Evolutionary conservation across 2,797 vertebrate species (phyloP).

Genomic region (Channallabes apus): DNA sequence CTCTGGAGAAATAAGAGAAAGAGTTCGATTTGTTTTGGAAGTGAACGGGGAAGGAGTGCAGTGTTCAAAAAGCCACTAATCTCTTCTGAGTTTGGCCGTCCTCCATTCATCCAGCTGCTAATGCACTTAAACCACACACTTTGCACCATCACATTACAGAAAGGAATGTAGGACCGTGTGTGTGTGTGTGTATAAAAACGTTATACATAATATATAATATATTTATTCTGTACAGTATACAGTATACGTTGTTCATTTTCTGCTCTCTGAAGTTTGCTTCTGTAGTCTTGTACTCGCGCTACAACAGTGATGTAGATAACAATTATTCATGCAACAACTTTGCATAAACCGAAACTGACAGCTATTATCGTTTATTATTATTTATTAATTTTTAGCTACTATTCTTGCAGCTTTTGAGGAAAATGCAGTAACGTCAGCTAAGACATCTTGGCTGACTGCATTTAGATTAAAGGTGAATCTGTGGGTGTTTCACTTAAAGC

Average conservation of each 20-base stretch:
- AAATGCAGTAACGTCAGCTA: background rate
- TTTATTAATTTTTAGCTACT: background rate
- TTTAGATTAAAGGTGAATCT: conserved; percentile 20
- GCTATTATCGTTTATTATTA: background rate
- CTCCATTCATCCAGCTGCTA: conserved; percentile 64
- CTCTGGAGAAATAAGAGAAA: conserved; percentile 17
- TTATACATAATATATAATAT: too few relatives aligned
- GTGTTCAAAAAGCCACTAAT: conserved; percentile 38
- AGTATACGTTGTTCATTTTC: background rate
- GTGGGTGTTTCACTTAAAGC: background rate
- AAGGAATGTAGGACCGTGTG: conserved; percentile 56
- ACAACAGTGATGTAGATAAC: background rate
- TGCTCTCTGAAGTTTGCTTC: background rate
- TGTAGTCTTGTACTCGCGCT: background rate
- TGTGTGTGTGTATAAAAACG: background rate
- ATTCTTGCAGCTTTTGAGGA: background rate
- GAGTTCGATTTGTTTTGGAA: conserved; percentile 49
- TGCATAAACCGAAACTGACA: background rate
- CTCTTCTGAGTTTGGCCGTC: conserved; percentile 45
- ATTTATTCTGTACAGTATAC: background rate
- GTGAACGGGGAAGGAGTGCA: conserved; percentile 4
- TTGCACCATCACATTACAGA: conserved; percentile 68
- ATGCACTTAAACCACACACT: conserved; percentile 68
- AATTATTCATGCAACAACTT: background rate
- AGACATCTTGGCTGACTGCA: background rate